Evolutionary conservation across 1,140 invertebrate species (phyloP).

Genomic region (Calephelis virginiensis): DNA sequence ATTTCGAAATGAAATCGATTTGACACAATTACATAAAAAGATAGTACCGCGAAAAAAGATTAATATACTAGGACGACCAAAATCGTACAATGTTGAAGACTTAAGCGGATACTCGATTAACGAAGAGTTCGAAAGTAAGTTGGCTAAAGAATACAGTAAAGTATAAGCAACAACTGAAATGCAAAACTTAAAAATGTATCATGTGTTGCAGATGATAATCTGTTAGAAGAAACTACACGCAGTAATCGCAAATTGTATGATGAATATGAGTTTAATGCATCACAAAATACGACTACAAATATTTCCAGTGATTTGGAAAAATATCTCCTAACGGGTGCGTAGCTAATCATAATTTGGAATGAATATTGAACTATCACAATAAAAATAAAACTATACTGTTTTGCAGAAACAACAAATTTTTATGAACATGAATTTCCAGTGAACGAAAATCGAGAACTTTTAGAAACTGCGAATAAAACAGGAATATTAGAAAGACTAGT

Average conservation of each 20-base stretch:
- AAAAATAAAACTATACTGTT: not conserved
- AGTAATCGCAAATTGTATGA: constrained; percentile 37
- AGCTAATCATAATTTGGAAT: not conserved
- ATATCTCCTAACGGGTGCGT: not conserved
- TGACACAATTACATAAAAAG: constrained; percentile 23
- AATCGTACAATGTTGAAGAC: constrained; percentile 56
- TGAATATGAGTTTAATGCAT: constrained; percentile 38
- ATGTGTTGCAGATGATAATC: constrained; percentile 55
- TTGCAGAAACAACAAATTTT: not conserved
- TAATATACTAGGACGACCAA: constrained; percentile 49
- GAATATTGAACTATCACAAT: not conserved
- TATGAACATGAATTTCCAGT: not conserved
- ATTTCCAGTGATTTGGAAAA: not conserved
- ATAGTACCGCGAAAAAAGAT: constrained; percentile 29
- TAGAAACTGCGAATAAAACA: constrained; percentile 11
- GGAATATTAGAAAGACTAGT: constrained; percentile 17
- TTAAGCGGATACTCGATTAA: constrained; percentile 32
- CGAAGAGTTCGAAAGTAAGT: constrained; percentile 42
- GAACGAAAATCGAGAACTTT: not conserved
- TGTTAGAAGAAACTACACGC: constrained; percentile 27
- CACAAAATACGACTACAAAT: constrained; percentile 20
- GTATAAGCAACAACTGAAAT: constrained; percentile 19
- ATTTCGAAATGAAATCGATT: not conserved
- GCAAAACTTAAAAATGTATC: constrained; percentile 20
- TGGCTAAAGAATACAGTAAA: constrained; percentile 24